Evolutionary conservation across 1,140 invertebrate genomes (phyloP), one percentile per base, ranked within the genome.

Genomic region (Protaetia brevitarsis): DNA sequence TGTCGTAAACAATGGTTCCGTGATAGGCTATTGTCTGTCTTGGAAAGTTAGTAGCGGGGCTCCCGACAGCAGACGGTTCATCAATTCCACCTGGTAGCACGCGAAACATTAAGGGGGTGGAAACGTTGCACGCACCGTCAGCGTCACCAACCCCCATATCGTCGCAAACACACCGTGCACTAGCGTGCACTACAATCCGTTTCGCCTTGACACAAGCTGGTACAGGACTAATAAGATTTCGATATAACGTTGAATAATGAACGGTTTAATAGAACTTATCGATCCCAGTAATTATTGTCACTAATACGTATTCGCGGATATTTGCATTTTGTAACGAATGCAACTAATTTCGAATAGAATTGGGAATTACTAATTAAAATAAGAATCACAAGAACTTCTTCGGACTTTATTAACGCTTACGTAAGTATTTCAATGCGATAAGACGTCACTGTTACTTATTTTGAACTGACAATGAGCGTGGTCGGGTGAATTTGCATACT

Each of bases 61-160:
- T 19, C 19, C 8, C 41, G 57, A 13, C 26, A 27, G 57, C 57
- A 59, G 57, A 59, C 57, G 57, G 57, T 26, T 59, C 57, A 59
- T 59, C 57, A 59, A 59, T 59, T 59, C 57, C 57, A 59, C 57
- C 57, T 59, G 57, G 57, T 29, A 59, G 29, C 57, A 59, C 57
- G 57, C 57, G 57, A 59, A 59, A 26, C 10, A 29, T 27, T 11
- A 29, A 28, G 57, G 57, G 57, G 23, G 10, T 19, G 41, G 7
- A 27, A 59, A 27, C 16, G 16, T n/a, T 23, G n/a, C 57, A 59
- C 10, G 57, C 41, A 51, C 41, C 21, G 11, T 23, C 34, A 13
- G 16, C 41, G 6, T 23, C 2, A 16, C 7, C 41, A 26, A 59
- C 57, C 57, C 57, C 29, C 57, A 59, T 59, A 59, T 59, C 57